Base-by-base conservation (phyloP, 2,888 invertebrate species). In the Napeogenes sylphis region DNA sequence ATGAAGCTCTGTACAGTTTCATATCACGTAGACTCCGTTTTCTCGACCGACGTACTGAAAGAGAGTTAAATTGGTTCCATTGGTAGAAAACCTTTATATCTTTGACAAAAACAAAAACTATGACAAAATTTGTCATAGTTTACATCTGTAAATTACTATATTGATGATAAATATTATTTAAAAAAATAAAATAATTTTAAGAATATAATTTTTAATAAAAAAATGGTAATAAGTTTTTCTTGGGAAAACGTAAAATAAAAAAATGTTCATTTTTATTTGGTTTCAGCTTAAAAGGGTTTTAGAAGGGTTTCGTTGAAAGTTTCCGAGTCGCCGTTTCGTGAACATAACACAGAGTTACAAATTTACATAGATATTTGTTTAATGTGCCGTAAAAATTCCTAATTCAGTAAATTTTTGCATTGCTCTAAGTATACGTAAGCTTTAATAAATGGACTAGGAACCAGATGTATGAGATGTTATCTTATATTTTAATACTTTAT, bases 351-450 rank as follows among this genome's bases (percentile, higher is more conserved):
- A 35, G 59, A 59, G 55, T 56, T 21, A 42, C 59, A 53, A 35
- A 63, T 63, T 63, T 63, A 63, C 63, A 63, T 63, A 63, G 53
- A 63, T 63, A 63, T 63, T 63, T 53, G 63, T 63, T 63, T 63
- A 63, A 59, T 51, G 59, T 56, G 56, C 35, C 56, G 32, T 59
- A 54, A 59, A 56, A 30, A 59, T 45, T 56, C 56, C n/a, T 45
- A 46, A 53, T 45, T 59, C 56, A 56, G 53, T 51, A 51, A 56
- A 55, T 51, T 56, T 56, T 61, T 35, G 42, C 51, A 30, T 45
- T 62, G 10, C 13, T 45, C 55, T 33, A 63, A 58, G 59, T 56
- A 47, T 10, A 32, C 30, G 46, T 47, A 42, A 42, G 42, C 8
- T 42, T 42, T 42, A 10, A 42, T 42, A 42, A 42, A 8, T 42